Conservation (phyloP, 2,797 vertebrate genomes). For the Oreochromis grahami region DNA sequence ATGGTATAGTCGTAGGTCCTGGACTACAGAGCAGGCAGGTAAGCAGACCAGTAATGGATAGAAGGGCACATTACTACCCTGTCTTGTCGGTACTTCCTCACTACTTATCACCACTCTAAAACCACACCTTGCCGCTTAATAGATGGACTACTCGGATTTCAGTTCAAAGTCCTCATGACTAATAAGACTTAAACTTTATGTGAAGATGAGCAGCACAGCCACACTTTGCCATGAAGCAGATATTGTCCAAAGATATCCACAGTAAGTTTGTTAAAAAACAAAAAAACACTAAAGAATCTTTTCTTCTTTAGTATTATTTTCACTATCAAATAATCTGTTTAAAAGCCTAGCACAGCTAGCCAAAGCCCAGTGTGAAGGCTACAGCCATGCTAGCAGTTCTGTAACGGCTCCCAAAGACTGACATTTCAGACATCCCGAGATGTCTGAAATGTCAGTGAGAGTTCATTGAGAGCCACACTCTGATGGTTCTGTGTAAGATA, state of each 20-base stretch:
- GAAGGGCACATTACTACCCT: constrained; percentile 66
- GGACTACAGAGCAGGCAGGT: constrained; percentile 51
- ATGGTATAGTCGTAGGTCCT: constrained; percentile 31
- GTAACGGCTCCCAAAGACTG: background rate
- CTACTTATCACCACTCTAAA: constrained; percentile 72
- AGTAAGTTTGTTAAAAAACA: background rate
- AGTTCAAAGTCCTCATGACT: constrained; percentile 43
- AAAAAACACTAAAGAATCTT: background rate
- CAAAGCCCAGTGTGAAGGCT: background rate
- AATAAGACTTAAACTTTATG: constrained; percentile 38
- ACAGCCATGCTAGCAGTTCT: background rate
- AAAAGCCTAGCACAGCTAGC: background rate
- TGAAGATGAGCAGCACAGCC: background rate
- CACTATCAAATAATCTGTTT: background rate
- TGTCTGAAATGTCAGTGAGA: background rate
- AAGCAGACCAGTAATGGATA: constrained; percentile 67
- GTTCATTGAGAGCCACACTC: background rate
- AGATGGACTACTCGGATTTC: constrained; percentile 55
- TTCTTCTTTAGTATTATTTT: background rate
- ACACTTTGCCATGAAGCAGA: background rate
- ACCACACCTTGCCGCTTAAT: constrained; percentile 68
- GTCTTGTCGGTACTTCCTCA: constrained; percentile 68
- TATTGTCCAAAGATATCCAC: background rate
- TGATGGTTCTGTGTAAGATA: background rate
- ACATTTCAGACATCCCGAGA: background rate